Percentiles rank a stretch among this genome's conserved stretches.
Conservation (phyloP, 30 jellyfish, hydroid and myxozoan genomes). For the Hydractinia symbiolongicarpus region DNA sequence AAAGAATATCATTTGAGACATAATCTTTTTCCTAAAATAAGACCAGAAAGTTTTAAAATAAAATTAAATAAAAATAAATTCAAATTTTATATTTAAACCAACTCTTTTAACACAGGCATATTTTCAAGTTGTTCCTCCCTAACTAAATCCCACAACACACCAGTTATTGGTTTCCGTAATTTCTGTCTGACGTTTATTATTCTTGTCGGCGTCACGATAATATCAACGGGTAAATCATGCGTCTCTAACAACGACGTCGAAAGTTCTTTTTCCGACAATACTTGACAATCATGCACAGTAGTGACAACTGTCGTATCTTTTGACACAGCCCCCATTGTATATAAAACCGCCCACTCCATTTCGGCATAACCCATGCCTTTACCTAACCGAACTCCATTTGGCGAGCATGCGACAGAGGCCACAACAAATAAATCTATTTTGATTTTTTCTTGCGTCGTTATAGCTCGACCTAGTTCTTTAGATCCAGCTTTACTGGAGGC, state of each 20-base stretch:
- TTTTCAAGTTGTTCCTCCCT: constrained; percentile 9
- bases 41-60: no score
- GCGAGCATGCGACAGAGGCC: constrained; percentile 6
- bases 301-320: constrained; percentile 45
- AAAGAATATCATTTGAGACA: no score
- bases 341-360: constrained; percentile 69
- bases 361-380: constrained; percentile 81
- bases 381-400: constrained; percentile 45
- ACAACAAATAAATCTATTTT: constrained; percentile 11
- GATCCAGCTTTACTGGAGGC: constrained; percentile 25
- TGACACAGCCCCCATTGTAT: constrained; percentile 44
- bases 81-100: background rate
- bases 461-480: constrained; percentile 9
- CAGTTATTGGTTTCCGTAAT: constrained; percentile 4
- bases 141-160: constrained; percentile 13
- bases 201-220: constrained; percentile 24
- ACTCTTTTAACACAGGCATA: constrained; percentile 5
- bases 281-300: constrained; percentile 69
- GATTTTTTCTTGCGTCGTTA: background rate
- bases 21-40: no score
- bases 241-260: constrained; percentile 3
- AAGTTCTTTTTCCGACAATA: background rate
- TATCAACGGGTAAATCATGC: constrained; percentile 22
- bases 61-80: no score
- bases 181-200: constrained; percentile 3